Evolutionary conservation across 1,140 invertebrate genomes (phyloP).

Genomic region (Diachasma alloeum): DNA sequence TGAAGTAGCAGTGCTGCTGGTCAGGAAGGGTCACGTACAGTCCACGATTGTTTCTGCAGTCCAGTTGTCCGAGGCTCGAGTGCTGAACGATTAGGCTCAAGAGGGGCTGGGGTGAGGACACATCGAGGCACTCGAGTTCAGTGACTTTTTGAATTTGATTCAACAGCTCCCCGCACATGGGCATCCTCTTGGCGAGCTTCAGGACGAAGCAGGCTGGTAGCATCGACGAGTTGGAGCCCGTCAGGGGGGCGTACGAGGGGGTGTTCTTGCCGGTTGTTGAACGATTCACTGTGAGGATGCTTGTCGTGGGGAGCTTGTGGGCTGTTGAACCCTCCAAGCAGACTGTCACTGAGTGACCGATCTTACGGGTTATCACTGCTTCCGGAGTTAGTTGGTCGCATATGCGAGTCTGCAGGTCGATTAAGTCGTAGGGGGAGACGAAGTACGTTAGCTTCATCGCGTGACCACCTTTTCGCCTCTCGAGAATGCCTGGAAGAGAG

Average conservation of each 20-base stretch:
- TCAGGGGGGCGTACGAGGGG: conserved; percentile 82
- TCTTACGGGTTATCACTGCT: conserved; percentile 72
- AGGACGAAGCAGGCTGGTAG: conserved; percentile 92
- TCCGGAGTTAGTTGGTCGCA: conserved; percentile 80
- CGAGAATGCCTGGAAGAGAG: conserved; percentile 63
- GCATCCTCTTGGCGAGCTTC: conserved; percentile 85
- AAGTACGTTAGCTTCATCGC: conserved; percentile 95
- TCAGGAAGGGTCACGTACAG: conserved; percentile 87
- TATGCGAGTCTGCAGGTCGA: conserved; percentile 79
- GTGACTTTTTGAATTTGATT: conserved; percentile 77
- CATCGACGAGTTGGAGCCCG: conserved; percentile 83
- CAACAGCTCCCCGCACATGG: conserved; percentile 81
- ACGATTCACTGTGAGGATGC: conserved; percentile 80
- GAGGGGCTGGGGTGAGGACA: conserved; percentile 73
- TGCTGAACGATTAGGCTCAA: conserved; percentile 80
- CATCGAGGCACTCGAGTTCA: conserved; percentile 75
- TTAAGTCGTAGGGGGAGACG: conserved; percentile 91
- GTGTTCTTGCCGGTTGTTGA: conserved; percentile 78
- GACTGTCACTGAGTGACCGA: conserved; percentile 89
- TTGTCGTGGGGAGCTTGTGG: conserved; percentile 85
- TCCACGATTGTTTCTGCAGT: conserved; percentile 76
- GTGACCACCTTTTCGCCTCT: conserved; percentile 82
- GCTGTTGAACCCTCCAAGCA: conserved; percentile 88
- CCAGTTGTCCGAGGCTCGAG: conserved; percentile 73
- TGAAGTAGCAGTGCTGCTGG: conserved; percentile 92